phyloP scores from a whole-genome alignment of 1,140 invertebrate species.

The Brachionus rotundiformis region DNA sequence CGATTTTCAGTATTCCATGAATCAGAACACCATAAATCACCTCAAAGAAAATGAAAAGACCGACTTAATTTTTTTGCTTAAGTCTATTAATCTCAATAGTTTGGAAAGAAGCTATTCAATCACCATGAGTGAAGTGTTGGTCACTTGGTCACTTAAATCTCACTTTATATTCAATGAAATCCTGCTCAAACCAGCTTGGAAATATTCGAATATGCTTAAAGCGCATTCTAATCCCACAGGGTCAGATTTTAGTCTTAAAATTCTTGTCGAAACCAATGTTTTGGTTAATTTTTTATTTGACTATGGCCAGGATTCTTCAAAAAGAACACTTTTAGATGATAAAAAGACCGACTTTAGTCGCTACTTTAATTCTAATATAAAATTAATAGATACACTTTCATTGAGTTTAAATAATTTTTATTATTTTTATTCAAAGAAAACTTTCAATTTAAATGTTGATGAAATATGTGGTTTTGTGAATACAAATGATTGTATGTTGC shows the following conservation, averaged over 20 bases:
- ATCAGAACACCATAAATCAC: neutral
- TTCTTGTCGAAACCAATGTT: constrained; percentile 22
- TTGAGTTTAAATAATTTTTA: constrained; percentile 23
- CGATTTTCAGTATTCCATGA: neutral
- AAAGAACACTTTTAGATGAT: neutral
- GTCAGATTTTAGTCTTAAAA: constrained; percentile 10
- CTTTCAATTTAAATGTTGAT: constrained; percentile 12
- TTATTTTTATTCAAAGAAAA: neutral
- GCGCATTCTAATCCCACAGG: neutral
- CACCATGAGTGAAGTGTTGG: neutral
- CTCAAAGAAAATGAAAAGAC: constrained; percentile 15
- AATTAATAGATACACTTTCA: neutral
- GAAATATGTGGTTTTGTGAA: neutral
- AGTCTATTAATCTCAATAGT: neutral
- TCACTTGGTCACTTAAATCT: constrained; percentile 1
- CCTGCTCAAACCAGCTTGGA: neutral
- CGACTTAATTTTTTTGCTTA: constrained; percentile 8
- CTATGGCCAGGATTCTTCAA: constrained; percentile 7
- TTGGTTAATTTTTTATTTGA: constrained; percentile 17
- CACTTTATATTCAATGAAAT: constrained; percentile 32
- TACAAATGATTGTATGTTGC: neutral
- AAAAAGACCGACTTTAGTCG: neutral
- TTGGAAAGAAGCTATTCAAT: neutral
- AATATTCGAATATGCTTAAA: neutral
- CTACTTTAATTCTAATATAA: constrained; percentile 30